Percentiles rank a stretch among this genome's conserved stretches.
phyloP scores from a whole-genome alignment of 2,888 invertebrate genomes.

The Hartigia nigra region DNA sequence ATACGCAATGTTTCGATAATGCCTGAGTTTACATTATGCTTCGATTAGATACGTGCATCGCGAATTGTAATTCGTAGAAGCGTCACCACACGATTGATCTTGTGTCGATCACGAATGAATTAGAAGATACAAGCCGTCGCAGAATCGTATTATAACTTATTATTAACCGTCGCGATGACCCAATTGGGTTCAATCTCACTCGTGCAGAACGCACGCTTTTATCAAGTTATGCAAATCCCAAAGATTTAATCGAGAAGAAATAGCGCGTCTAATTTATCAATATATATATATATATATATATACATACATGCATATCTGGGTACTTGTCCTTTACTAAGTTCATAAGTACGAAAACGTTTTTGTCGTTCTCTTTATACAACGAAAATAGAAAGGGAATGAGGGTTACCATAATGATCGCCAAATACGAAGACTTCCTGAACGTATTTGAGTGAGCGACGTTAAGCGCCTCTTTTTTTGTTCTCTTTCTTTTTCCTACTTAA shows the following conservation, averaged over 20 bases:
- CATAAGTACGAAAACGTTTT: background rate
- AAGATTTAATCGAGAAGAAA: background rate
- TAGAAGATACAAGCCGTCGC: background rate
- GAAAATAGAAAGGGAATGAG: background rate
- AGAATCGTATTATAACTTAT: conserved; percentile 32
- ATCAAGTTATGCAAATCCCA: background rate
- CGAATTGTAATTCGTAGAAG: too few relatives aligned
- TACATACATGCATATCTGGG: too few relatives aligned
- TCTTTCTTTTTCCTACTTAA: background rate
- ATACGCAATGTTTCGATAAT: background rate
- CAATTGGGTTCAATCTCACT: conserved; percentile 40
- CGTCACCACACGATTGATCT: background rate
- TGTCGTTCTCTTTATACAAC: background rate
- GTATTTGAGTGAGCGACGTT: background rate
- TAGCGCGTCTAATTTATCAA: background rate
- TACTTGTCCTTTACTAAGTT: too few relatives aligned
- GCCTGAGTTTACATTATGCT: background rate
- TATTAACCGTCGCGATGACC: conserved; percentile 30
- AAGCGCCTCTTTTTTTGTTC: background rate
- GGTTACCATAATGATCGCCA: background rate
- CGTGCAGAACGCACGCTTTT: conserved; percentile 22
- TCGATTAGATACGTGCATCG: background rate
- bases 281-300: too few relatives aligned
- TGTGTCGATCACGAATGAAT: background rate
- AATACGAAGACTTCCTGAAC: background rate